A percentile compares a stretch with the other conserved stretches of the same genome.
Conservation (phyloP, 2,797 vertebrate genomes). For the Mareca strepera region DNA sequence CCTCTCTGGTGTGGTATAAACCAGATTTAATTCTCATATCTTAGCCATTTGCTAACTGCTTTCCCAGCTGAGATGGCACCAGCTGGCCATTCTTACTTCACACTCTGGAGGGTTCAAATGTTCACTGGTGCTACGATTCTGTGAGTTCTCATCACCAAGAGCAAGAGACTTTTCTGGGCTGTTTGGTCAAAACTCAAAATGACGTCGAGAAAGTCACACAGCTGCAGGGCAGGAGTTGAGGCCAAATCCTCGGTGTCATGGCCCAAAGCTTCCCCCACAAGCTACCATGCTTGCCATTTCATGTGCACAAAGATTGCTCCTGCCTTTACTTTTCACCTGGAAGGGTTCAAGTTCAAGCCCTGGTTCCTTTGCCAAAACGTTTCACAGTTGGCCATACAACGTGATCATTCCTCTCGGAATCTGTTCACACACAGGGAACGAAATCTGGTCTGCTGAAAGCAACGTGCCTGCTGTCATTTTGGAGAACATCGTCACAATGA, state of each 20-base stretch:
- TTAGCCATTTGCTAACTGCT: slow-evolving; percentile 27
- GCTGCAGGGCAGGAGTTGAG: not conserved
- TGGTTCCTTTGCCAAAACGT: not conserved
- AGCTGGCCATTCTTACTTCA: slow-evolving; percentile 43
- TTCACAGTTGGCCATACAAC: accelerated
- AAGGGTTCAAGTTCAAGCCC: not conserved
- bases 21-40: not conserved
- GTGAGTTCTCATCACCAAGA: not conserved
- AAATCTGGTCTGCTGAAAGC: not conserved
- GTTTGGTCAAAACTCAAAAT: not conserved
- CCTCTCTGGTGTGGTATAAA: not conserved
- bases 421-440: not conserved
- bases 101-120: slow-evolving; percentile 41
- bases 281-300: accelerated
- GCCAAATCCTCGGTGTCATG: not conserved
- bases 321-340: not conserved
- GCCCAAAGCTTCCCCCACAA: not conserved
- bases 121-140: not conserved
- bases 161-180: not conserved
- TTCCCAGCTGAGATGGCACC: slow-evolving; percentile 35
- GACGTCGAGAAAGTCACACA: not conserved
- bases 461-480: not conserved
- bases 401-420: accelerated
- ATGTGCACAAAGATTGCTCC: not conserved
- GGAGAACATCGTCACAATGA: not conserved